These are phyloP conservation scores for Cheilosia pagana DNA, from an alignment of 2,888 invertebrate genomes.

Conservation along the genomic window DNA sequence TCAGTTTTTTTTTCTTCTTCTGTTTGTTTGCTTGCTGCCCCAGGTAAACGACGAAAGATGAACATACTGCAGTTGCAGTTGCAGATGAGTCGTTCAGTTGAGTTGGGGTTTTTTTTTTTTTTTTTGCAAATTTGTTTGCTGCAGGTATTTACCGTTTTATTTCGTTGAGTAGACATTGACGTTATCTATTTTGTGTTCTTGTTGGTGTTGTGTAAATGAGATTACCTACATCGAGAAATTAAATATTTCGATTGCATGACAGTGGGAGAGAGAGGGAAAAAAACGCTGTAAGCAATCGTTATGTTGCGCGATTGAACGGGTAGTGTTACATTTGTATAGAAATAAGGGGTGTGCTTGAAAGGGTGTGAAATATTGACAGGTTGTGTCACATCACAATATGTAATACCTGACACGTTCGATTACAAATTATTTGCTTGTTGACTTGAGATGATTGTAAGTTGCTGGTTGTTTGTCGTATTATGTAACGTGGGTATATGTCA, in stretches of 20 bases:
- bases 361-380: too few relatives aligned
- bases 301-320: too few relatives aligned
- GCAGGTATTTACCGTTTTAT: conserved; percentile 52
- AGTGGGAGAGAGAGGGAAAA: neutral
- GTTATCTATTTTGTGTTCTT: conserved; percentile 35
- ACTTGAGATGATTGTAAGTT: too few relatives aligned
- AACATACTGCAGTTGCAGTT: conserved; percentile 58
- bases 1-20: conserved; percentile 14
- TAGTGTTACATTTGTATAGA: too few relatives aligned
- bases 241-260: conserved; percentile 14
- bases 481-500: too few relatives aligned
- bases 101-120: neutral
- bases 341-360: too few relatives aligned
- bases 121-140: conserved; percentile 4
- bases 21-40: conserved; percentile 16
- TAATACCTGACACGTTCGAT: too few relatives aligned
- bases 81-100: conserved; percentile 38
- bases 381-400: too few relatives aligned
- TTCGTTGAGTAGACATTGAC: conserved; percentile 39
- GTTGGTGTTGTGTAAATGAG: conserved; percentile 35
- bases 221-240: conserved; percentile 38
- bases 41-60: conserved; percentile 63
- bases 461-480: too few relatives aligned
- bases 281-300: neutral
- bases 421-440: too few relatives aligned